A percentile compares a stretch with the other conserved stretches of the same genome.
These are phyloP conservation scores for Montipora foliosa DNA, from an alignment of 64 coral and sea anemone genomes.

Conservation along the genomic window DNA sequence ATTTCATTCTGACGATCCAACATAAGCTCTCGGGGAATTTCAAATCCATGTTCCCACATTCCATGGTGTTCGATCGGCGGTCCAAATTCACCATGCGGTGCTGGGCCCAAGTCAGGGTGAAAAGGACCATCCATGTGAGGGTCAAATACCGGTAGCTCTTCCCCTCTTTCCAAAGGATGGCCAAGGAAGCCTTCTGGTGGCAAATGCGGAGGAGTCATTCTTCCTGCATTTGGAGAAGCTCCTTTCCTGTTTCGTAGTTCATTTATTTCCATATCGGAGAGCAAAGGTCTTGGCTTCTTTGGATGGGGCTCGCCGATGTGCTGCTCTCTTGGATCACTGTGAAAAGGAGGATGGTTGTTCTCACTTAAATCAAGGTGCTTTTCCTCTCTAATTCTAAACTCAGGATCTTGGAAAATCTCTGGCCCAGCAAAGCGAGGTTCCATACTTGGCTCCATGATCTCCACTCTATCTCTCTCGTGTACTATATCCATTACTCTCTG, in stretches of 20 bases:
- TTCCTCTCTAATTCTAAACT: constrained; percentile 22
- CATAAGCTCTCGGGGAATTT: constrained; percentile 85
- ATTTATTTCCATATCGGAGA: constrained; percentile 68
- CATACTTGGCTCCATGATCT: background rate
- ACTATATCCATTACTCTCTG: constrained; percentile 6
- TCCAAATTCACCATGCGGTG: background rate
- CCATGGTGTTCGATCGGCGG: background rate
- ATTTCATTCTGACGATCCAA: constrained; percentile 81
- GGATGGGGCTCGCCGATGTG: constrained; percentile 56
- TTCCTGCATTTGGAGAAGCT: constrained; percentile 26
- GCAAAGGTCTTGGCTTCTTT: constrained; percentile 85
- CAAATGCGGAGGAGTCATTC: constrained; percentile 25
- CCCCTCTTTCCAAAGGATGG: background rate
- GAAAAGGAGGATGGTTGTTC: constrained; percentile 9
- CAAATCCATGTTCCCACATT: constrained; percentile 62
- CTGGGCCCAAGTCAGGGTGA: constrained; percentile 14
- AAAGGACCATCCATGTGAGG: background rate
- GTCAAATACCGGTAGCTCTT: background rate
- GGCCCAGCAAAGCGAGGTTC: background rate
- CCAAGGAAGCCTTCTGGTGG: background rate
- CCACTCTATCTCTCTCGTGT: background rate
- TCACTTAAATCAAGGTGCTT: background rate
- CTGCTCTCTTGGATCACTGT: constrained; percentile 21
- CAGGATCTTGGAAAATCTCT: background rate
- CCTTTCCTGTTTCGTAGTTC: constrained; percentile 66